A percentile compares a stretch with the other conserved stretches of the same genome.
These are phyloP conservation scores for Nycticorax nycticorax DNA, from an alignment of 2,113 vertebrate species.

Conservation along the genomic window DNA sequence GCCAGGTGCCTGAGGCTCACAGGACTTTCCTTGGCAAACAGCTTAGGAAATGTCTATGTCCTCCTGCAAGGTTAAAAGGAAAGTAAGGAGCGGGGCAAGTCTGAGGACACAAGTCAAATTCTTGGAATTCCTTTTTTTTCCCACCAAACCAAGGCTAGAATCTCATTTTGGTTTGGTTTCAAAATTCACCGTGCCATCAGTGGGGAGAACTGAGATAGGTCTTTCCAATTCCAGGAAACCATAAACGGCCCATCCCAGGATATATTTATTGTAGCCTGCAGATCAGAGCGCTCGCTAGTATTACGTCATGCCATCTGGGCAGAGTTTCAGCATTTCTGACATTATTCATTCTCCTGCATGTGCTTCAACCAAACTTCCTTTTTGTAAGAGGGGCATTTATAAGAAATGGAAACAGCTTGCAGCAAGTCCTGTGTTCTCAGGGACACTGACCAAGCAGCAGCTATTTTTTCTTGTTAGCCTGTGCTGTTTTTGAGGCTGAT, in stretches of 20 bases:
- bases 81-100: background rate
- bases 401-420: slow-evolving; percentile 60
- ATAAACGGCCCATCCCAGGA: slow-evolving; percentile 3
- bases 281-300: background rate
- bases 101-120: background rate
- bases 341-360: slow-evolving; percentile 9
- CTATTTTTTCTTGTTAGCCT: background rate
- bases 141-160: background rate
- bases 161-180: background rate
- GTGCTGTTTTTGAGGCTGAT: background rate
- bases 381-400: slow-evolving; percentile 56
- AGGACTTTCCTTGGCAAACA: background rate
- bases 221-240: slow-evolving; percentile 46
- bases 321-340: slow-evolving; percentile 38
- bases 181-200: background rate
- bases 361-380: slow-evolving; percentile 38
- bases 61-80: background rate
- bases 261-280: background rate
- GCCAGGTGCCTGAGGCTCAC: background rate
- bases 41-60: background rate
- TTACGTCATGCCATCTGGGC: slow-evolving; percentile 51
- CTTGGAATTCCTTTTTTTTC: background rate
- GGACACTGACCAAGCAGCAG: background rate
- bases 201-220: background rate
- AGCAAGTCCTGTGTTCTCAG: background rate